Conservation (phyloP, 2,888 invertebrate genomes). For the Thymelicus acteon region DNA sequence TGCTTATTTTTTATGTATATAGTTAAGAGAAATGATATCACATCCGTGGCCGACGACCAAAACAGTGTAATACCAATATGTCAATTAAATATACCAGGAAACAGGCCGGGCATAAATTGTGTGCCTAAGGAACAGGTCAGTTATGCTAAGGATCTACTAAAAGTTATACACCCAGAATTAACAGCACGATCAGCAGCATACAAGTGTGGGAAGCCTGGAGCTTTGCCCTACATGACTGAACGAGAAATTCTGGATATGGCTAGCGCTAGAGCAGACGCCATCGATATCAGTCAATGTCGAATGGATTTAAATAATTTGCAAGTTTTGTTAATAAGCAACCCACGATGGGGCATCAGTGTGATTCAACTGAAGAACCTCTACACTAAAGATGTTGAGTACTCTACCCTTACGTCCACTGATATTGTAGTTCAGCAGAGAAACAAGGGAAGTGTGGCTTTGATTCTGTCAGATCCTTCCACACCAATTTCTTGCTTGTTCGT, state of each 20-base stretch:
- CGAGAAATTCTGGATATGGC: conserved; percentile 86
- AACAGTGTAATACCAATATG: conserved; percentile 86
- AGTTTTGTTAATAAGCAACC: conserved; percentile 88
- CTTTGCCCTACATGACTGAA: conserved; percentile 86
- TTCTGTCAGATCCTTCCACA: conserved; percentile 84
- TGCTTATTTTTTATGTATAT: conserved; percentile 88
- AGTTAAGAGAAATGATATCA: conserved; percentile 86
- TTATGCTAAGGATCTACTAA: conserved; percentile 86
- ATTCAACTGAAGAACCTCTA: conserved; percentile 73
- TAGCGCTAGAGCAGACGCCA: conserved; percentile 60
- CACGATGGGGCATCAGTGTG: conserved; percentile 89
- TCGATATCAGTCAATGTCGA: conserved; percentile 75
- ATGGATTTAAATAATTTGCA: conserved; percentile 87
- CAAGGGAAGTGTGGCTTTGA: conserved; percentile 83
- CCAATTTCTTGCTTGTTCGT: conserved; percentile 86
- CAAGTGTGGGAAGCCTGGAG: conserved; percentile 82
- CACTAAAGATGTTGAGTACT: conserved; percentile 66
- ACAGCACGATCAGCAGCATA: conserved; percentile 83
- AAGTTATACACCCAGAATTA: conserved; percentile 87
- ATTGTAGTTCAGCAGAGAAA: conserved; percentile 80
- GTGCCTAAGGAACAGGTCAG: conserved; percentile 86
- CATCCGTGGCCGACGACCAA: conserved; percentile 79
- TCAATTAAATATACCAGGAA: conserved; percentile 76
- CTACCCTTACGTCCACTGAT: conserved; percentile 69
- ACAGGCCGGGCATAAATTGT: conserved; percentile 86